Evolutionary conservation across 1,140 invertebrate species (phyloP), one percentile per base, ranked within the genome.

Genomic region (Chlorops oryzae): DNA sequence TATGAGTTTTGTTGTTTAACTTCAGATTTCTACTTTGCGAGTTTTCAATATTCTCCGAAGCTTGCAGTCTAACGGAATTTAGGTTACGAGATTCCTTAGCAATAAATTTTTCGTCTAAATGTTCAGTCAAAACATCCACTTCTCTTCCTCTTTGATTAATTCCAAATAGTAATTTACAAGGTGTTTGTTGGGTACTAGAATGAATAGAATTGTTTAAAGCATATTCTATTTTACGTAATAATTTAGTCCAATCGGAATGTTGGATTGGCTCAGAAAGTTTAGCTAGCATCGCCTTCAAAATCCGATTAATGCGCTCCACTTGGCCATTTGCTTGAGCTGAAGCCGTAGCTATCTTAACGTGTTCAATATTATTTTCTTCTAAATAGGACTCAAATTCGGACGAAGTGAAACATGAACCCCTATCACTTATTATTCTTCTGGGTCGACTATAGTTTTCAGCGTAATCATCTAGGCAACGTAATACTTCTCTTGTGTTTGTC

Each of bases 401-500:
- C n/a, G 57, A 62, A 10, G 50, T 64, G 44, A 64, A 69, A 50
- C 37, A 44, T 15, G 57, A 54, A 39, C 62, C 63, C 25, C 60
- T 46, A 52, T 66, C 62, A 12, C 54, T 57, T 3, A 66, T 54
- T 15, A 66, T 48, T 24, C 50, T 13, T 10, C 17, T 34, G 9
- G 59, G 58, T 37, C 51, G 18, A 44, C 61, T 51, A 20, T 53
- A 53, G 32, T 22, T 17, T 17, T 27, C 7, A 34, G 44, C 48
- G 38, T 53, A 49, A 13, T 51, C 21, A 46, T 46, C 47, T 9
- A 65, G 50, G 9, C 57, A 32, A 3, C 52, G 54, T 15, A 66
- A 57, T 21, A 60, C 46, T 6, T 62, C 58, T 39, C 56, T 58
- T 20, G 50, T 35, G 15, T 32, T 44, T 5, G 58, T 57, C 12